Evolutionary conservation across 1,140 invertebrate genomes (phyloP).

Genomic region (Octopus bimaculoides): DNA sequence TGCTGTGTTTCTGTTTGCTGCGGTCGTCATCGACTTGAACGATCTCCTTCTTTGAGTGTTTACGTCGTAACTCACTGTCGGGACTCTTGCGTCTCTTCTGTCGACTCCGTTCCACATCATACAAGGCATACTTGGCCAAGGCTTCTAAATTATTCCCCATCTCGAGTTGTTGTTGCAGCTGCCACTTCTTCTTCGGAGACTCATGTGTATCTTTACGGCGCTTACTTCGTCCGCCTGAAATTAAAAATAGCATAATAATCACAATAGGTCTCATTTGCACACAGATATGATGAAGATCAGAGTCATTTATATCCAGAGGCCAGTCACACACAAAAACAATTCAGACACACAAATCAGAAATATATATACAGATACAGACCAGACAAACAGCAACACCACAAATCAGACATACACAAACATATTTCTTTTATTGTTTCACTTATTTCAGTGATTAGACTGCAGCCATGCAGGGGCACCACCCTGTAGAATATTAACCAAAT

Average conservation of each 20-base stretch:
- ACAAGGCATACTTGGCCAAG: neutral
- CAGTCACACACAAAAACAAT: no score
- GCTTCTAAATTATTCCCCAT: neutral
- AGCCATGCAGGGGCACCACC: no score
- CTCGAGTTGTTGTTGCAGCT: conserved; percentile 1
- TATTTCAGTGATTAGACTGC: no score
- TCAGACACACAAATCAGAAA: no score
- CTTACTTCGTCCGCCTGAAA: neutral
- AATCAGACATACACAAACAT: no score
- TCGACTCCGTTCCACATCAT: neutral
- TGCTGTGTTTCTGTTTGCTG: neutral
- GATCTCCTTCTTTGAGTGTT: neutral
- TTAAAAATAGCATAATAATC: neutral
- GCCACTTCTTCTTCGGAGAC: conserved; percentile 4
- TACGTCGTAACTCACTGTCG: neutral
- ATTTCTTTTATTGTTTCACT: no score
- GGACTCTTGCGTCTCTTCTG: neutral
- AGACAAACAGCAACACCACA: no score
- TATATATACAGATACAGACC: no score
- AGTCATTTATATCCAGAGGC: no score
- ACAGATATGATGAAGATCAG: no score
- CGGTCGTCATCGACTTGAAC: neutral
- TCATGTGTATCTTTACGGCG: conserved; percentile 1
- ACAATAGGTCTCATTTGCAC: no score
- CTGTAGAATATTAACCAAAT: no score